Evolutionary conservation across 2,797 vertebrate genomes (phyloP).

Genomic region (Xerus rutilus): DNA sequence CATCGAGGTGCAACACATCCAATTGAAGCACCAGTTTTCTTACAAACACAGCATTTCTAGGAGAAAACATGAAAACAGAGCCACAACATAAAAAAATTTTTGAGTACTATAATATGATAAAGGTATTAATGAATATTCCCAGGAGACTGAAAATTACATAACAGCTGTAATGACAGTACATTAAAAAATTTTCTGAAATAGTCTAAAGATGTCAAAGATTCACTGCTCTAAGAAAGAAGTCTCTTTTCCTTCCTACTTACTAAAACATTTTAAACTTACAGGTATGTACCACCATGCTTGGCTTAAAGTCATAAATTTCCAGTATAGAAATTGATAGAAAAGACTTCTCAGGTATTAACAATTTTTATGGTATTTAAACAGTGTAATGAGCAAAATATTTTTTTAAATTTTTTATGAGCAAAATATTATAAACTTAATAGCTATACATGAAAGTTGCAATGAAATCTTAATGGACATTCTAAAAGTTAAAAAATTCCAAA

Average conservation of each 20-base stretch:
- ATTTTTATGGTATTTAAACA: constrained; percentile 5
- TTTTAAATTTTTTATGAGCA: too few species aligned
- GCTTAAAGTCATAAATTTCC: constrained; percentile 28
- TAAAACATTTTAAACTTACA: constrained; percentile 50
- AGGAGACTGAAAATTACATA: constrained; percentile 55
- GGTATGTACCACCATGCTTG: too few species aligned
- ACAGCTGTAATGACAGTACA: neutral
- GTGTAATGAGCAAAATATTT: constrained; percentile 14
- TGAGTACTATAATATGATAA: constrained; percentile 15
- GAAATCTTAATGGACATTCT: constrained; percentile 47
- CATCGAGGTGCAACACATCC: constrained; percentile 94
- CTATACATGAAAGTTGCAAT: constrained; percentile 2
- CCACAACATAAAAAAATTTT: constrained; percentile 12
- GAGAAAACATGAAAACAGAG: constrained; percentile 73
- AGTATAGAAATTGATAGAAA: neutral
- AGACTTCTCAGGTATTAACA: neutral
- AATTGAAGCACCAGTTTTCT: constrained; percentile 94
- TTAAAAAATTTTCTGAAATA: constrained; percentile 46
- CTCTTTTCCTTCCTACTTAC: neutral
- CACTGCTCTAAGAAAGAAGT: neutral
- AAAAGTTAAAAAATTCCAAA: constrained; percentile 9
- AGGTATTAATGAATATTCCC: constrained; percentile 50
- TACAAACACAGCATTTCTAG: constrained; percentile 93
- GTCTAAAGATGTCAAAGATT: constrained; percentile 13
- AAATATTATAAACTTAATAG: neutral